Evolutionary conservation across 2,113 vertebrate species (phyloP), one percentile per base, ranked within the genome.

Genomic region (Laticauda laticaudata): DNA sequence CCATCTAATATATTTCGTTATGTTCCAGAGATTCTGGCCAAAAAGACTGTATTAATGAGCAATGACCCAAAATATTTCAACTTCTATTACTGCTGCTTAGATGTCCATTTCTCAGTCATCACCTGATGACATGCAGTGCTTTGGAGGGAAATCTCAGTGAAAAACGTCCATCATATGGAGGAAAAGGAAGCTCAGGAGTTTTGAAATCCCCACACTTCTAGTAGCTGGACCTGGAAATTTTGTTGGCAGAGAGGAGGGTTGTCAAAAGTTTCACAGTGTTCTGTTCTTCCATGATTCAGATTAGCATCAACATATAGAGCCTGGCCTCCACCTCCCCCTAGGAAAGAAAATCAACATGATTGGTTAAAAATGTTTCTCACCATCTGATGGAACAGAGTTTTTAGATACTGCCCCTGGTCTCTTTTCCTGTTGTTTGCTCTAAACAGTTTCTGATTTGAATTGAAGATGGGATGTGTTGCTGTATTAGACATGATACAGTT

Each of bases 151-250:
- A 87, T 64, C 5, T 64, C 56, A 64, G 23, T 29, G n/a, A 43
- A 23, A 54, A 55, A 55, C 86, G 29, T 88, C 64, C 69, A 61
- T 64, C 55, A 6, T 12, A 86, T 87, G 20, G 0, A 0, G 21
- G 3, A 59, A 56, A 48, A 20, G 24, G 87, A 43, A 45, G 53
- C 2, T 92, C 96, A 96, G 24, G 90, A 5, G 0, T 95, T 97
- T 54, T 98, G 98, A 53, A 98, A 98, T 87, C 98, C 98, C 98
- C 98, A 99, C 23, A 97, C 98, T 92, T 99, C 98, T 93, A 99
- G 59, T 8, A 97, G 96, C 94, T 98, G 98, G 95, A 99, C 98
- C 95, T 97, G 98, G 96, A 99, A 99, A 94, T 96, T 94, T 93
- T 98, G 96, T 93, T 96, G 98, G 96, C 98, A 98, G 87, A 98